Evolutionary conservation across 2,113 vertebrate genomes (phyloP).

Genomic region (Rhagologus leucostigma): DNA sequence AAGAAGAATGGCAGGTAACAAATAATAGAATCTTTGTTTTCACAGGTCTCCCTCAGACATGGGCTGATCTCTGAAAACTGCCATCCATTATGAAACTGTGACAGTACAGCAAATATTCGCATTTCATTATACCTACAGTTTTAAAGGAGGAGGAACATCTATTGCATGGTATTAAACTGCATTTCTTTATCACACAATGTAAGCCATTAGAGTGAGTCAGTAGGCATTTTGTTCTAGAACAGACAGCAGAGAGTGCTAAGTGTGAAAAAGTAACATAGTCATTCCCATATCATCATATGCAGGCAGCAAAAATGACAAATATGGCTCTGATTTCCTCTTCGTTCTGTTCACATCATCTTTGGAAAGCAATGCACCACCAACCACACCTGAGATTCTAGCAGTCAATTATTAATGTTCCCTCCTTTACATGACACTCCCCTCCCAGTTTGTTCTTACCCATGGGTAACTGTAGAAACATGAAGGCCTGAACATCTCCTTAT

Average conservation of each 20-base stretch:
- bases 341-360: neutral
- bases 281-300: neutral
- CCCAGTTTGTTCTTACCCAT: neutral
- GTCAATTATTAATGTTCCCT: neutral
- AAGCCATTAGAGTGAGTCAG: conserved; percentile 8
- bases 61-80: neutral
- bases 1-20: neutral
- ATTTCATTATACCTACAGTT: neutral
- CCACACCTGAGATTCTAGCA: neutral
- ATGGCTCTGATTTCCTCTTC: neutral
- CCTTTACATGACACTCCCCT: neutral
- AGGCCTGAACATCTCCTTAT: neutral
- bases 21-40: neutral
- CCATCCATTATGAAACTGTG: neutral
- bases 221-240: neutral
- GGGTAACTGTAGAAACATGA: neutral
- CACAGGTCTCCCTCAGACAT: neutral
- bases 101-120: neutral
- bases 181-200: neutral
- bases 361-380: neutral
- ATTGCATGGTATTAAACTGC: neutral
- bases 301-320: neutral
- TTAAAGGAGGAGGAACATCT: neutral
- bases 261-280: neutral
- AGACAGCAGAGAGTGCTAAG: neutral